phyloP scores from a whole-genome alignment of 2,888 invertebrate species.

The Phaonia tiefii region DNA sequence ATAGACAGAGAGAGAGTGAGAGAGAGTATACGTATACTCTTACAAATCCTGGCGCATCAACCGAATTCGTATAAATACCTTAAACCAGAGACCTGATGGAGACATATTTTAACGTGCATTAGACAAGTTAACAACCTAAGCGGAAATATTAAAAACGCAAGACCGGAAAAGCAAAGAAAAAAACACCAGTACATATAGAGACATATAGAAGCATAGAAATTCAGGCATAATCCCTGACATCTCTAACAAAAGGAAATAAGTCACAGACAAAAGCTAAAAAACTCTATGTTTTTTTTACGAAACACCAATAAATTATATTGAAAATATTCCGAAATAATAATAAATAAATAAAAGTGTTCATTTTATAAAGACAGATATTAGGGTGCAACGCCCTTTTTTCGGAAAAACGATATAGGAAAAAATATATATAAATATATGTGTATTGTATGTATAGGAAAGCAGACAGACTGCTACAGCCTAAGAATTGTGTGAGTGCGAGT shows the following conservation, averaged over 20 bases:
- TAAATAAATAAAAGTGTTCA: slow-evolving; percentile 19
- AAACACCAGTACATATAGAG: too few relatives aligned
- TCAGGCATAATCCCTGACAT: slow-evolving; percentile 11
- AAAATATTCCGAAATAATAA: not conserved
- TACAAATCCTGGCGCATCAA: slow-evolving; percentile 41
- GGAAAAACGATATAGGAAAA: slow-evolving; percentile 33
- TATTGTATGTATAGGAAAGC: slow-evolving; percentile 43
- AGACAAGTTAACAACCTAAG: slow-evolving; percentile 41
- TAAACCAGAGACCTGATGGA: slow-evolving; percentile 23
- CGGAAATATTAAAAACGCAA: slow-evolving; percentile 38
- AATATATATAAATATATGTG: slow-evolving; percentile 42
- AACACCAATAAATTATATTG: not conserved
- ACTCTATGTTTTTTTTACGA: not conserved
- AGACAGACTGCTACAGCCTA: slow-evolving; percentile 50
- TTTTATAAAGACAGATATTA: slow-evolving; percentile 33
- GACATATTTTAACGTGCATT: slow-evolving; percentile 56
- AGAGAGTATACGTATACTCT: not conserved
- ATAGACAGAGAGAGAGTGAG: slow-evolving; percentile 28
- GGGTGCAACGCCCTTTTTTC: slow-evolving; percentile 60
- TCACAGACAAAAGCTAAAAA: not conserved
- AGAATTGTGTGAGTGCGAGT: slow-evolving; percentile 42
- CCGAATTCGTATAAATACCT: slow-evolving; percentile 55
- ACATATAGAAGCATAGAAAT: not conserved
- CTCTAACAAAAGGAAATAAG: not conserved
- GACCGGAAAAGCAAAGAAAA: slow-evolving; percentile 30